Evolutionary conservation across 30 jellyfish, hydroid and myxozoan species (phyloP).

Genomic region (Morbakka virulenta): DNA sequence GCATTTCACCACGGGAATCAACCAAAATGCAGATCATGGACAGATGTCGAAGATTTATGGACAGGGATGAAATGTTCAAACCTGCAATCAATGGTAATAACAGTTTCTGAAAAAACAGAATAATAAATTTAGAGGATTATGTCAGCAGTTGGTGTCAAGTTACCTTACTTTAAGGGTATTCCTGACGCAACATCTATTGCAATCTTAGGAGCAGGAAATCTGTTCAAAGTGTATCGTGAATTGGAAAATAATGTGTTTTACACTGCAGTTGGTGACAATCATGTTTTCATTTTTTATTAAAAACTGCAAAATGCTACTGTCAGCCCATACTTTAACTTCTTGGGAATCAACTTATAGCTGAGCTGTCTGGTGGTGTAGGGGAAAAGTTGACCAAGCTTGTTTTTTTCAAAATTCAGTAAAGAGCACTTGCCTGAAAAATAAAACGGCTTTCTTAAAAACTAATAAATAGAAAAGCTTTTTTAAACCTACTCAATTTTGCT

Average conservation of each 20-base stretch:
- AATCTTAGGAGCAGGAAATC: not conserved
- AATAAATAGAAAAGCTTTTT: not conserved
- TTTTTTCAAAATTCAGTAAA: not conserved
- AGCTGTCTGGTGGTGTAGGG: not conserved
- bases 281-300: no score
- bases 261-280: not conserved
- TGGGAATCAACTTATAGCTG: not conserved
- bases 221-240: not conserved
- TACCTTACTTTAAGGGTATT: not conserved
- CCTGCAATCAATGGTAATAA: no score
- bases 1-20: constrained; percentile 8
- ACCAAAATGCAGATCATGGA: not conserved
- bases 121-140: no score
- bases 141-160: no score
- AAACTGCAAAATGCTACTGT: not conserved
- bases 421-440: not conserved
- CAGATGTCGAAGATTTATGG: not conserved
- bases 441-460: not conserved
- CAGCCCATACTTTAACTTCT: not conserved
- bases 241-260: not conserved
- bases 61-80: no score
- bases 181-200: not conserved
- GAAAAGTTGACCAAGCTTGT: not conserved
- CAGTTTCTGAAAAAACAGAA: no score
- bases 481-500: no score